Conservation (phyloP, 2,797 vertebrate genomes). For the Spinibarbus caldwelli region DNA sequence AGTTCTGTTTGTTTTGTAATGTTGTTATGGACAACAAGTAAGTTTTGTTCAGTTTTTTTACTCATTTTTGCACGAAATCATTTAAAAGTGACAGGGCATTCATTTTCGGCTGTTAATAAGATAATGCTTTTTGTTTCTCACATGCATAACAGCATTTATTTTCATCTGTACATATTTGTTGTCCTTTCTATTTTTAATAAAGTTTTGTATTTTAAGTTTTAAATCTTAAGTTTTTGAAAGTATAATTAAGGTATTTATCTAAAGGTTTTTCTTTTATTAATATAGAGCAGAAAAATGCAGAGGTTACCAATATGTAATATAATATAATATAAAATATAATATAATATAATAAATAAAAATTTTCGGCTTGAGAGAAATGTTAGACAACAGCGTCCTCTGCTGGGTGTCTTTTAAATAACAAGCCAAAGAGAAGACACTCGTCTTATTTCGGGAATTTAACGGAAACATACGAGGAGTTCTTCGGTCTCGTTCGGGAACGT, state of each 20-base stretch:
- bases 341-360: no score
- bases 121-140: constrained; percentile 1
- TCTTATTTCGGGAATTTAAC: constrained; percentile 7
- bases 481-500: constrained; percentile 18
- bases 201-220: constrained; percentile 34
- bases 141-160: constrained; percentile 9
- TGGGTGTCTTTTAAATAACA: background rate
- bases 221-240: background rate
- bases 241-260: background rate
- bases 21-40: constrained; percentile 17
- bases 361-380: background rate
- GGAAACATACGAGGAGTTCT: constrained; percentile 42
- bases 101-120: background rate
- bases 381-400: background rate
- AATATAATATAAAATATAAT: background rate
- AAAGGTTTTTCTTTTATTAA: background rate
- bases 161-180: constrained; percentile 23
- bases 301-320: background rate
- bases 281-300: background rate
- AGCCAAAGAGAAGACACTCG: background rate
- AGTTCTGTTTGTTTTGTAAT: constrained; percentile 13
- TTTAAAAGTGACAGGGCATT: constrained; percentile 1
- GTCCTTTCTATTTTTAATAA: constrained; percentile 38
- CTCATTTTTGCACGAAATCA: constrained; percentile 27
- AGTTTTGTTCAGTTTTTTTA: constrained; percentile 22